A percentile compares a stretch with the other conserved stretches of the same genome.
Conservation (phyloP, 2,888 invertebrate genomes). For the Agrilus mali region DNA sequence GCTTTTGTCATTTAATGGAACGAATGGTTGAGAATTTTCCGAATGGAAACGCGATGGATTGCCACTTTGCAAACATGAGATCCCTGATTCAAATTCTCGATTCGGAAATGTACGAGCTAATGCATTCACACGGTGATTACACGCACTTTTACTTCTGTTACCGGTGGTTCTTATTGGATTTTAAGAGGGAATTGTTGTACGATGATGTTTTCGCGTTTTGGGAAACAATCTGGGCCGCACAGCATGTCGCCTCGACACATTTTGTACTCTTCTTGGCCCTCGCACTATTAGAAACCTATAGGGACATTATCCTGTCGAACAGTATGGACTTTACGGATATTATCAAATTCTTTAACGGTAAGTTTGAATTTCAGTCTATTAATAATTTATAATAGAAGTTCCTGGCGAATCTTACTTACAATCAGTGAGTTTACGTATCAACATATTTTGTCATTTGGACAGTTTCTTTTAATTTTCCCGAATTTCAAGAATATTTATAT, state of each 20-base stretch:
- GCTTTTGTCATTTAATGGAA: conserved; percentile 84
- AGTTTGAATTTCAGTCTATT: too few relatives aligned
- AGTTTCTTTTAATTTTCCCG: too few relatives aligned
- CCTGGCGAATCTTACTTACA: too few relatives aligned
- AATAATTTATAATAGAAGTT: too few relatives aligned
- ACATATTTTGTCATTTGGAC: too few relatives aligned
- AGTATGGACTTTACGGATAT: conserved; percentile 97
- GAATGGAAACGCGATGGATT: conserved; percentile 88
- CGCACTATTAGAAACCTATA: conserved; percentile 81
- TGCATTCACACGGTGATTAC: conserved; percentile 91
- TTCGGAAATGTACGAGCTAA: conserved; percentile 84
- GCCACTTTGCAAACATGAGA: conserved; percentile 92
- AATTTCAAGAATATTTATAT: too few relatives aligned
- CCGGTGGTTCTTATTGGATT: conserved; percentile 93
- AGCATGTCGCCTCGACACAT: conserved; percentile 71
- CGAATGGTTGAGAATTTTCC: conserved; percentile 87
- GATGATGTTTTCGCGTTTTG: conserved; percentile 90
- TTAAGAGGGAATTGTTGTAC: conserved; percentile 86
- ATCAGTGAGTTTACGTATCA: too few relatives aligned
- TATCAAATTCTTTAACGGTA: conserved; percentile 96
- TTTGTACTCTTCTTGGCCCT: conserved; percentile 89
- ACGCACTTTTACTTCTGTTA: conserved; percentile 97
- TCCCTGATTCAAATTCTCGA: conserved; percentile 80
- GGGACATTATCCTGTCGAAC: conserved; percentile 89
- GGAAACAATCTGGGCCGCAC: conserved; percentile 95